Conservation (phyloP, 2,797 vertebrate species). For the Odontamblyopus rebecca region DNA sequence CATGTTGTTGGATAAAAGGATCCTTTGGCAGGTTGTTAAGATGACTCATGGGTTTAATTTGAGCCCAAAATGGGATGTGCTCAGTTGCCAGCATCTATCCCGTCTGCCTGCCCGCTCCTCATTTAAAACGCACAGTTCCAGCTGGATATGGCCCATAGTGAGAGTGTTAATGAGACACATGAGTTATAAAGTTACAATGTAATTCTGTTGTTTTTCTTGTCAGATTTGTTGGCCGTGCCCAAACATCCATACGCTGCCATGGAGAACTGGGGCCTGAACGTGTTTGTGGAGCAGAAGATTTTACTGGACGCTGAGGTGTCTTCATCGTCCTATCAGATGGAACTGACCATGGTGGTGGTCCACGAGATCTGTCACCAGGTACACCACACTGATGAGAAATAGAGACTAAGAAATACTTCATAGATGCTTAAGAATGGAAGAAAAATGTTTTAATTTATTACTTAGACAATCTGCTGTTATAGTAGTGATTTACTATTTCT, state of each 20-base stretch:
- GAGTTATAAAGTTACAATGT: constrained; percentile 14
- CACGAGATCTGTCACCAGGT: constrained; percentile 92
- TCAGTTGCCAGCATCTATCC: constrained; percentile 38
- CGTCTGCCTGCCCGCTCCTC: constrained; percentile 21
- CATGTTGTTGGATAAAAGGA: constrained; percentile 45
- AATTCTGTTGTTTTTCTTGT: constrained; percentile 26
- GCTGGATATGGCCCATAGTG: constrained; percentile 7
- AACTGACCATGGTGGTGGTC: constrained; percentile 98
- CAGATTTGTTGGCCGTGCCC: constrained; percentile 98
- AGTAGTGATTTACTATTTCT: too few species aligned
- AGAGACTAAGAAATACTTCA: too few species aligned
- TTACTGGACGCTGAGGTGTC: constrained; percentile 93
- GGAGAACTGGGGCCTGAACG: constrained; percentile 99
- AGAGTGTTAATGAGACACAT: constrained; percentile 18
- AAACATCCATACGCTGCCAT: constrained; percentile 98
- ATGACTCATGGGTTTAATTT: constrained; percentile 66
- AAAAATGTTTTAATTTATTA: too few species aligned
- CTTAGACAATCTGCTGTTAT: too few species aligned
- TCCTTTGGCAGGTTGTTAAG: constrained; percentile 58
- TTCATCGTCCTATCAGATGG: constrained; percentile 94
- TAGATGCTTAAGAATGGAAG: too few species aligned
- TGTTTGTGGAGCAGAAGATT: constrained; percentile 98
- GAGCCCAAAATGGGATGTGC: constrained; percentile 46
- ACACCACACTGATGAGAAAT: neutral
- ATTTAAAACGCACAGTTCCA: constrained; percentile 24